Percentiles rank a stretch among this genome's conserved stretches.
Evolutionary conservation across 2,888 invertebrate genomes (phyloP).

Genomic region (Seira musarum): DNA sequence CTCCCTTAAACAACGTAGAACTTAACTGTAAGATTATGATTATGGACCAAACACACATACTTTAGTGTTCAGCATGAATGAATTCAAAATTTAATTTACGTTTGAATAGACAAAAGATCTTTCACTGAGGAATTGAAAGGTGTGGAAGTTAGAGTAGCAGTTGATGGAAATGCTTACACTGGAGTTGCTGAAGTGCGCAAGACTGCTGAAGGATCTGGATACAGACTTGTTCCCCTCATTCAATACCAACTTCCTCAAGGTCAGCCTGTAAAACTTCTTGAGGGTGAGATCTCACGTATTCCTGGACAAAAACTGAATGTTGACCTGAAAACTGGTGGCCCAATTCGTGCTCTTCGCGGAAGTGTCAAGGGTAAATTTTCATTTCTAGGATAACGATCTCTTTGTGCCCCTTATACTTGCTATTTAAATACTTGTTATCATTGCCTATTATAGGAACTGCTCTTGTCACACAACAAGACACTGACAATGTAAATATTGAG

Average conservation of each 20-base stretch:
- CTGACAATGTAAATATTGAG: conserved; percentile 32
- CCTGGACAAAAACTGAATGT: conserved; percentile 59
- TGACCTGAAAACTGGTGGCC: conserved; percentile 62
- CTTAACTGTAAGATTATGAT: conserved; percentile 71
- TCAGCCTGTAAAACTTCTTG: conserved; percentile 71
- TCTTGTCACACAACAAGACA: conserved; percentile 28
- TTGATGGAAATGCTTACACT: conserved; percentile 77
- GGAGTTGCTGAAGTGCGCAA: conserved; percentile 79
- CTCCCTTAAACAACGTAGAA: conserved; percentile 78
- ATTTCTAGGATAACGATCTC: not conserved
- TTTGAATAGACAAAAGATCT: conserved; percentile 51
- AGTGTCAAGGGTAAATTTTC: conserved; percentile 59
- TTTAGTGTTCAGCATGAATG: not conserved
- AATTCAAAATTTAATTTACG: not conserved
- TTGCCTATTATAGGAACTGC: conserved; percentile 39
- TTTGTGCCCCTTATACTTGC: not conserved
- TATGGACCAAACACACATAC: not conserved
- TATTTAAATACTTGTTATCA: conserved; percentile 16
- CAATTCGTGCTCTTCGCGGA: conserved; percentile 46
- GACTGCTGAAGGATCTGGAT: conserved; percentile 74
- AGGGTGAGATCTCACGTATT: conserved; percentile 63
- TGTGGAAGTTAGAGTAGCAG: conserved; percentile 76
- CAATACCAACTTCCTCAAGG: conserved; percentile 79
- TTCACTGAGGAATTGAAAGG: conserved; percentile 71
- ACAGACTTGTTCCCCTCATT: conserved; percentile 80